Conservation (phyloP, 2,797 vertebrate genomes). For the Holocentrus rufus region DNA sequence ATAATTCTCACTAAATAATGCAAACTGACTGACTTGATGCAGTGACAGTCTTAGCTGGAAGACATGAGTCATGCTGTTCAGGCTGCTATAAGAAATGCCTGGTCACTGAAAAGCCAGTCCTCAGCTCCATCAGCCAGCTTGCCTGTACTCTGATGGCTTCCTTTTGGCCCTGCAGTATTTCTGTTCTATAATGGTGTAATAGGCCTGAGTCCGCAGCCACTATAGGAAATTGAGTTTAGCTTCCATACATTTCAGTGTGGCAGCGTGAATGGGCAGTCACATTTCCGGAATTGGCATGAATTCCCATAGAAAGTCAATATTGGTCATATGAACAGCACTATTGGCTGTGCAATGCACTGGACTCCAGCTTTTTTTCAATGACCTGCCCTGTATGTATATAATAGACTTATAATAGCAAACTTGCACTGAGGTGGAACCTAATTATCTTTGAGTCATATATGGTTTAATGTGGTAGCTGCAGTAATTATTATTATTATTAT, state of each 20-base stretch:
- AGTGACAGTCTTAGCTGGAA: background rate
- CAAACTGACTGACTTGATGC: background rate
- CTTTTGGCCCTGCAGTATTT: background rate
- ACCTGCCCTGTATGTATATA: no score
- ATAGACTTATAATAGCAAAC: no score
- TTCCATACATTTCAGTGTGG: background rate
- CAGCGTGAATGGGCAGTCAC: constrained; percentile 3
- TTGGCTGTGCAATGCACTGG: background rate
- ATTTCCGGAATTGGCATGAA: constrained; percentile 20
- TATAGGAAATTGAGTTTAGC: constrained; percentile 1
- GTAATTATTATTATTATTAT: no score
- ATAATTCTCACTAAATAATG: background rate
- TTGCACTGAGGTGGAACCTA: no score
- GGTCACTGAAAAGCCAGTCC: background rate
- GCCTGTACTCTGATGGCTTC: background rate
- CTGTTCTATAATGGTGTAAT: constrained; percentile 12
- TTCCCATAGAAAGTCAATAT: constrained; percentile 1
- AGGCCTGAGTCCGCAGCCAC: background rate
- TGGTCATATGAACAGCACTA: background rate
- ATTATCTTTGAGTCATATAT: no score
- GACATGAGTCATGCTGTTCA: constrained; percentile 7
- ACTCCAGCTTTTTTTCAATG: no score
- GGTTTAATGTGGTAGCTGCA: no score
- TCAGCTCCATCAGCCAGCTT: background rate
- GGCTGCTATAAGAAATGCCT: constrained; percentile 40